Evolutionary conservation across 2,113 vertebrate species (phyloP).

Genomic region (Trogon melanurus): DNA sequence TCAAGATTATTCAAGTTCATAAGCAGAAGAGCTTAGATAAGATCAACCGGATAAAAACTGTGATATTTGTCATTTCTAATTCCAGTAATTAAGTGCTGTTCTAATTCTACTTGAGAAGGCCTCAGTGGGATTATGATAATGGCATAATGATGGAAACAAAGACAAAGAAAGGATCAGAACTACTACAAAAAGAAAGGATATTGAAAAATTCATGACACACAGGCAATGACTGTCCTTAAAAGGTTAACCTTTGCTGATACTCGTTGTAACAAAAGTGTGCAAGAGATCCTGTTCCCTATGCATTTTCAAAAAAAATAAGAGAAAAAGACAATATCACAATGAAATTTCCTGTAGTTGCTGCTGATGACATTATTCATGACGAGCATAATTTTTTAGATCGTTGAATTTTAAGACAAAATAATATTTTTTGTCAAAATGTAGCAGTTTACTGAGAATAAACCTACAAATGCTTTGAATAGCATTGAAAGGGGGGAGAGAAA

Average conservation of each 20-base stretch:
- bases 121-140: constrained; percentile 79
- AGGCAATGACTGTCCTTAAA: constrained; percentile 21
- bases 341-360: neutral
- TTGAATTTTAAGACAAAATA: neutral
- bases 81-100: constrained; percentile 80
- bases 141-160: constrained; percentile 76
- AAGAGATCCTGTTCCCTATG: neutral
- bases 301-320: neutral
- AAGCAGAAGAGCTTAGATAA: constrained; percentile 70
- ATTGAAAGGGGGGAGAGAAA: neutral
- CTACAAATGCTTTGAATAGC: neutral
- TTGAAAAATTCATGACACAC: constrained; percentile 76
- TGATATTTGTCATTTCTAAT: constrained; percentile 82
- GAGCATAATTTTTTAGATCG: neutral
- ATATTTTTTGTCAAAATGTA: neutral
- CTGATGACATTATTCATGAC: neutral
- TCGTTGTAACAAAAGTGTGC: neutral
- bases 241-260: constrained; percentile 29
- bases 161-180: constrained; percentile 75
- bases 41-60: constrained; percentile 75
- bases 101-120: constrained; percentile 76
- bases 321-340: neutral
- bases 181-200: constrained; percentile 65
- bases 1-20: constrained; percentile 78
- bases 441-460: neutral